phyloP scores from a whole-genome alignment of 2,888 invertebrate species.

The Griposia aprilina region DNA sequence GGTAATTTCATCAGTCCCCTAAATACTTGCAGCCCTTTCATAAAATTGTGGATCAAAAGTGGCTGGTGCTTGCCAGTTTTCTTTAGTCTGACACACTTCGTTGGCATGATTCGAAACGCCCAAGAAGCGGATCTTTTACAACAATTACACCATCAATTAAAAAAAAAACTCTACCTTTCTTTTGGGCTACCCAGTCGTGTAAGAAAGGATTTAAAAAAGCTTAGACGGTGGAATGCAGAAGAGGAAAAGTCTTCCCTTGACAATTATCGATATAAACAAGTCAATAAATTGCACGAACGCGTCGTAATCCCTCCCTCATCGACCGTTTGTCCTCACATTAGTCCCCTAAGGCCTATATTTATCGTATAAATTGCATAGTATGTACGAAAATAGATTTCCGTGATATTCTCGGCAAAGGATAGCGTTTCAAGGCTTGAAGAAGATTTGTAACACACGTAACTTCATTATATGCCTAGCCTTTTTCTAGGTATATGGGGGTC shows the following conservation, averaged over 20 bases:
- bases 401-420: background rate
- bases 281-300: conserved; percentile 41
- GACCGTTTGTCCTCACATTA: conserved; percentile 14
- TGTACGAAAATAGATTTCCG: conserved; percentile 2
- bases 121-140: too few species aligned
- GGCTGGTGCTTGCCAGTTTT: too few species aligned
- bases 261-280: conserved; percentile 39
- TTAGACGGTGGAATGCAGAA: background rate
- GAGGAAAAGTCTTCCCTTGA: background rate
- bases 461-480: too few species aligned
- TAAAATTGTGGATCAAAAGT: too few species aligned
- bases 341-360: conserved; percentile 12
- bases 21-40: too few species aligned
- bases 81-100: too few species aligned
- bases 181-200: too few species aligned
- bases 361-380: conserved; percentile 24
- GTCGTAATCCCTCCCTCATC: conserved; percentile 22
- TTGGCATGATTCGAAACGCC: too few species aligned
- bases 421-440: background rate
- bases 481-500: too few species aligned
- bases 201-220: background rate
- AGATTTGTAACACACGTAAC: background rate
- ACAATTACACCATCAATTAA: too few species aligned
- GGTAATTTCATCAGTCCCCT: too few species aligned
- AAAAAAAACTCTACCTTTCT: too few species aligned